phyloP scores from a whole-genome alignment of 2,113 vertebrate species.

The Scartelaos histophorus region DNA sequence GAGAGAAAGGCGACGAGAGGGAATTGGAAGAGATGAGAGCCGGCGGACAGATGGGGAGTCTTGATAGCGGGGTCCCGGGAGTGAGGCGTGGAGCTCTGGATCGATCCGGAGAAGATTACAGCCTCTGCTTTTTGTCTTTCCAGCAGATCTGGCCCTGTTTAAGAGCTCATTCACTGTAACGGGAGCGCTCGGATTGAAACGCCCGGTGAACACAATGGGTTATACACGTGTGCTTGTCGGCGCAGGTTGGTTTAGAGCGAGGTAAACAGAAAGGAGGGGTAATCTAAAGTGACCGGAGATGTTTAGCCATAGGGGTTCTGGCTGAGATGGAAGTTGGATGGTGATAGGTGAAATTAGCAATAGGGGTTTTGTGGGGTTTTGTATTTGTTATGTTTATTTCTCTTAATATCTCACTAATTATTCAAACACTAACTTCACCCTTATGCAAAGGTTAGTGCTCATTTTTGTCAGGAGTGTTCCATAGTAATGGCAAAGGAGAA shows the following conservation, averaged over 20 bases:
- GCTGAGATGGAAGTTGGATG: neutral
- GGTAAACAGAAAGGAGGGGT: neutral
- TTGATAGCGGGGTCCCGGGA: constrained; percentile 72
- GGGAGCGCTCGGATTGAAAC: constrained; percentile 50
- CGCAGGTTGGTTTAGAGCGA: neutral
- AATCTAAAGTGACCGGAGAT: neutral
- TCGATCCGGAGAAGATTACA: constrained; percentile 76
- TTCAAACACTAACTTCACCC: too few species aligned
- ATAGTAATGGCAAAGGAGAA: too few species aligned
- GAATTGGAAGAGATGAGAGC: constrained; percentile 51
- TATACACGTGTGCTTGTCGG: constrained; percentile 3
- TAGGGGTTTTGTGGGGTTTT: too few species aligned
- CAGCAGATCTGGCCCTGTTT: constrained; percentile 37
- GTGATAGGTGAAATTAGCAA: too few species aligned
- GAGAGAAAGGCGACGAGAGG: constrained; percentile 49
- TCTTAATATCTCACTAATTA: too few species aligned
- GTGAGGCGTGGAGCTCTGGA: constrained; percentile 70
- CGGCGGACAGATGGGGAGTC: constrained; percentile 73
- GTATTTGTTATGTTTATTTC: too few species aligned
- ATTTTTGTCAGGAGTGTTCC: too few species aligned
- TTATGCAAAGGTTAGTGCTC: too few species aligned
- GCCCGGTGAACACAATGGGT: constrained; percentile 20
- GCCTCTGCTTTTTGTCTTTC: constrained; percentile 44
- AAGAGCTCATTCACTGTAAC: constrained; percentile 59
- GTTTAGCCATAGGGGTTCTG: neutral